Percentiles rank a stretch among this genome's conserved stretches.
Conservation (phyloP, 2,113 vertebrate genomes). For the Sorex fumeus region DNA sequence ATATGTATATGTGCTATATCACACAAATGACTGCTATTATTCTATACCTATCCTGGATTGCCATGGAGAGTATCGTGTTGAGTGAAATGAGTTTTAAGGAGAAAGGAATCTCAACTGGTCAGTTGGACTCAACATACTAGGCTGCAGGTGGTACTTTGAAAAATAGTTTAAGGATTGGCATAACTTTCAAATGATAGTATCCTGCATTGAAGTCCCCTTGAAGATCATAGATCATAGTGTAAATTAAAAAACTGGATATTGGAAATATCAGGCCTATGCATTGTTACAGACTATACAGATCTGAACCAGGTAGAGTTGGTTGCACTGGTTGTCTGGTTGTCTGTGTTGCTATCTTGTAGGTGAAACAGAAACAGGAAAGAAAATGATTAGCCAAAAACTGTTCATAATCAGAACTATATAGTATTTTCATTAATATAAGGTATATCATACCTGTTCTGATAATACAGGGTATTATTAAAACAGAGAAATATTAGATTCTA, state of each 20-base stretch:
- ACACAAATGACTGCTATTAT: no score
- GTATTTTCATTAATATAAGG: background rate
- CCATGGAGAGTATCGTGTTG: no score
- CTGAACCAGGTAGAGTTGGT: background rate
- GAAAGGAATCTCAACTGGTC: background rate
- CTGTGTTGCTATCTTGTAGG: background rate
- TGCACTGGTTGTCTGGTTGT: background rate
- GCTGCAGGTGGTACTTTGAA: conserved; percentile 3
- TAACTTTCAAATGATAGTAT: background rate
- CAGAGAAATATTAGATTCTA: background rate
- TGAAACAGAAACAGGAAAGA: background rate
- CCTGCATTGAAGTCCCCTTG: background rate
- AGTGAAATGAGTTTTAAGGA: no score
- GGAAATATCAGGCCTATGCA: background rate
- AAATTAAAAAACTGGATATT: conserved; percentile 28
- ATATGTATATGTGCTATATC: no score
- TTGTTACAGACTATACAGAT: background rate
- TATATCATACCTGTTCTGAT: background rate
- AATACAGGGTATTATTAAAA: background rate
- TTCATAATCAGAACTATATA: background rate
- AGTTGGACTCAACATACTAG: background rate
- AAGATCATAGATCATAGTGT: conserved; percentile 11
- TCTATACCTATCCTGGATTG: no score
- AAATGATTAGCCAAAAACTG: background rate
- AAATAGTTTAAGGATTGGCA: background rate